Conservation (phyloP, 2,888 invertebrate species). For the Corbicula japonica region DNA sequence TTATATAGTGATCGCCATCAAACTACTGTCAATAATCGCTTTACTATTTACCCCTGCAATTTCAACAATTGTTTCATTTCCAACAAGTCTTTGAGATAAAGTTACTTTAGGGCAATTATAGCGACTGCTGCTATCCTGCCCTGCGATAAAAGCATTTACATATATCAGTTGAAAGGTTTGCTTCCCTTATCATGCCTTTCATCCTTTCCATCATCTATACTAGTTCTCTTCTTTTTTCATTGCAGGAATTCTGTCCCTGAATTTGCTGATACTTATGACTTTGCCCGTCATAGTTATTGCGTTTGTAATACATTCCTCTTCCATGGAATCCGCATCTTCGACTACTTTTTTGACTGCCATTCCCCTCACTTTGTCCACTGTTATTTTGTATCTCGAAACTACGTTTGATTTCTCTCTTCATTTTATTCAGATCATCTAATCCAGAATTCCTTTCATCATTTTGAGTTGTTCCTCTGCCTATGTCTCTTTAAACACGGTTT, state of each 20-base stretch:
- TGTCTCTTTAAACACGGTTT: background rate
- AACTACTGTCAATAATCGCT: conserved; percentile 1
- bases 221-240: background rate
- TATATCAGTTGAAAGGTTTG: no score
- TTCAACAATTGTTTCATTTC: no score
- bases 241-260: background rate
- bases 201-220: no score
- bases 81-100: background rate
- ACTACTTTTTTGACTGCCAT: no score
- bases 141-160: no score
- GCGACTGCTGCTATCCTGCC: background rate
- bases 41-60: background rate
- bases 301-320: background rate
- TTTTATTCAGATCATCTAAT: conserved; percentile 2
- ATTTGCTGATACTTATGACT: background rate
- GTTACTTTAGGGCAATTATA: conserved; percentile 18
- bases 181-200: no score
- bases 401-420: background rate
- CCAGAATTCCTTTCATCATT: conserved; percentile 3
- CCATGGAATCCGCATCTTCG: background rate
- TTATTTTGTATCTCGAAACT: background rate
- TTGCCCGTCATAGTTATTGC: background rate
- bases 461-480: background rate
- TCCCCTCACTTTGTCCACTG: no score
- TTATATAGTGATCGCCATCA: conserved; percentile 4